Conservation (phyloP, 2,113 vertebrate genomes). For the Noturus placidus region DNA sequence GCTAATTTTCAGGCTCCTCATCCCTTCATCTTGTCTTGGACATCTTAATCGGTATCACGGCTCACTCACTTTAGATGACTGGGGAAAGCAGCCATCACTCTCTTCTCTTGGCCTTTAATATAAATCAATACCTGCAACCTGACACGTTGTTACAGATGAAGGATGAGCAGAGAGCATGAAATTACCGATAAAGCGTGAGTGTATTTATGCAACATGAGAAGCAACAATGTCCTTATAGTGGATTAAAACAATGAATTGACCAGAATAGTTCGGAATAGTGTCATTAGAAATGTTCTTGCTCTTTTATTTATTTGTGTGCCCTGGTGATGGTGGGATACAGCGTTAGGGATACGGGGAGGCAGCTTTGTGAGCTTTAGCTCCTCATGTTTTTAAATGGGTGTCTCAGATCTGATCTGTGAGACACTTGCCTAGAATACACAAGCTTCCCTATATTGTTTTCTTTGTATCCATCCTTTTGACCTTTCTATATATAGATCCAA, state of each 20-base stretch:
- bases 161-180: conserved; percentile 68
- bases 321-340: not conserved
- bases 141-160: conserved; percentile 59
- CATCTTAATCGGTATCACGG: conserved; percentile 45
- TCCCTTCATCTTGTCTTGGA: conserved; percentile 53
- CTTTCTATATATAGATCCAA: conserved; percentile 34
- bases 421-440: conserved; percentile 14
- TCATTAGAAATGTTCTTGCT: not conserved
- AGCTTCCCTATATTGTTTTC: conserved; percentile 2
- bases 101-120: conserved; percentile 55
- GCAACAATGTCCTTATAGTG: conserved; percentile 37
- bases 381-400: conserved; percentile 47
- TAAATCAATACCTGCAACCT: conserved; percentile 63
- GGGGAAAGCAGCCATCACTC: conserved; percentile 51
- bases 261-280: not conserved
- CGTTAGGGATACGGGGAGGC: not conserved
- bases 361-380: conserved; percentile 29
- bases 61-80: conserved; percentile 52
- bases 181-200: conserved; percentile 60
- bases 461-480: conserved; percentile 31
- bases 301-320: conserved; percentile 7
- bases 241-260: conserved; percentile 32
- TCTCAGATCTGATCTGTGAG: conserved; percentile 34
- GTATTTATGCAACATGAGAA: conserved; percentile 59
- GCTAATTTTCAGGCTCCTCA: not conserved